Evolutionary conservation across 2,797 vertebrate genomes (phyloP), one percentile per base, ranked within the genome.

Genomic region (Lagorchestes hirsutus): DNA sequence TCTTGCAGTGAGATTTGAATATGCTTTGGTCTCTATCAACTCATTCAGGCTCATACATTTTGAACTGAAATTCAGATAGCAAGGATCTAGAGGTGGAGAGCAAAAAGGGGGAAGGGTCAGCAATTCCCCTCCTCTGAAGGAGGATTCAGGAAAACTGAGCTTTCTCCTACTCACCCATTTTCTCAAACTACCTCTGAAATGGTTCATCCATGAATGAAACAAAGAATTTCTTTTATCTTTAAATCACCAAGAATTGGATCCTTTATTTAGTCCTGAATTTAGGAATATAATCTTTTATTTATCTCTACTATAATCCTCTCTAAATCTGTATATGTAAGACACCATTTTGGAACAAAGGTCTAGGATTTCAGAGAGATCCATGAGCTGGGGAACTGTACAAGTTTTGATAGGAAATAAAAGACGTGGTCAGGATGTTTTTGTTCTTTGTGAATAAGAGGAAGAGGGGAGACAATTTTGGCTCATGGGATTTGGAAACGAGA

Each of bases 201-300:
- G 52, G 96, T 94, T 96, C 92, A 95, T 94, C 97, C 95, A 56
- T 67, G 97, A 97, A 97, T 94, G 96, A 96, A 82, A 95, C 58
- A 93, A 16, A 31, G 92, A 97, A 97, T 97, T 97, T 97, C 97
- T 98, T 98, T 98, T 98, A 98, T 98, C 97, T 98, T 90, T 95
- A 96, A 97, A 97, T 97, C 97, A 97, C 97, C 95, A 96, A 97
- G 97, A 98, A 98, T 95, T 34, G 9, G 96, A 98, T 98, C 97
- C 97, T 97, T 98, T 98, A 97, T 98, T 98, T 98, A 98, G 97
- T 98, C 97, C 97, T 3, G 5, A 96, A 97, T 96, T 96, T 98
- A 1, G 29, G 96, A 98, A 98, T 97, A 96, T 97, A 98, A 98
- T 98, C 97, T 97, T 98, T 98, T 98, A 98, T 98, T 98, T 98